phyloP scores from a whole-genome alignment of 2,888 invertebrate genomes.

The Leucoptera coffeella region DNA sequence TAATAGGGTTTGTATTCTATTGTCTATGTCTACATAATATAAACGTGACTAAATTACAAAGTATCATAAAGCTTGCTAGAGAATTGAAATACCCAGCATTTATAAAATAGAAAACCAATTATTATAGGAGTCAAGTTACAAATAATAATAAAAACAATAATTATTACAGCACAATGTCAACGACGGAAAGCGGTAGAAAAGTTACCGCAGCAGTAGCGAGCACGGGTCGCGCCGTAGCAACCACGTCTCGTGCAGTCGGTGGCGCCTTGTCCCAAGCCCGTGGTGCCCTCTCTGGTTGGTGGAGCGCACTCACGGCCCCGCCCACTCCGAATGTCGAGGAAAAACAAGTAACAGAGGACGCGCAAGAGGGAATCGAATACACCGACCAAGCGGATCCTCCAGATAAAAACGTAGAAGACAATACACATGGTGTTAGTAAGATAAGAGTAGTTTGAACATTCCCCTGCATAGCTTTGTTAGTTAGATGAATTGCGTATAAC shows the following conservation, averaged over 20 bases:
- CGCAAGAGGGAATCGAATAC: slow-evolving; percentile 14
- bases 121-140: no score
- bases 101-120: no score
- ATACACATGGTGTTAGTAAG: slow-evolving; percentile 8
- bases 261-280: slow-evolving; percentile 85
- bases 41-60: no score
- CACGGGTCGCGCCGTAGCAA: slow-evolving; percentile 82
- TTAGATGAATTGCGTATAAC: no score
- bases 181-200: slow-evolving; percentile 88
- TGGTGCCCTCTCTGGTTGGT: slow-evolving; percentile 83
- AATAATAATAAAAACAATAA: not conserved
- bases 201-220: slow-evolving; percentile 88
- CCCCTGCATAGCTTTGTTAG: no score
- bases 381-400: slow-evolving; percentile 15
- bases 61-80: no score
- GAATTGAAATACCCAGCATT: no score
- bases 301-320: slow-evolving; percentile 54
- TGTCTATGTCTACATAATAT: no score
- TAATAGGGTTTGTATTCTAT: no score
- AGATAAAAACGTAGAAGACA: slow-evolving; percentile 26
- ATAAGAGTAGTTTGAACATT: slow-evolving; percentile 10
- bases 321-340: slow-evolving; percentile 10
- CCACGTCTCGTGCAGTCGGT: slow-evolving; percentile 50
- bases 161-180: slow-evolving; percentile 82
- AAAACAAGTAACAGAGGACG: slow-evolving; percentile 9